Base-by-base conservation (phyloP, 1,140 invertebrate genomes). In the Thaumetopoea pityocampa region DNA sequence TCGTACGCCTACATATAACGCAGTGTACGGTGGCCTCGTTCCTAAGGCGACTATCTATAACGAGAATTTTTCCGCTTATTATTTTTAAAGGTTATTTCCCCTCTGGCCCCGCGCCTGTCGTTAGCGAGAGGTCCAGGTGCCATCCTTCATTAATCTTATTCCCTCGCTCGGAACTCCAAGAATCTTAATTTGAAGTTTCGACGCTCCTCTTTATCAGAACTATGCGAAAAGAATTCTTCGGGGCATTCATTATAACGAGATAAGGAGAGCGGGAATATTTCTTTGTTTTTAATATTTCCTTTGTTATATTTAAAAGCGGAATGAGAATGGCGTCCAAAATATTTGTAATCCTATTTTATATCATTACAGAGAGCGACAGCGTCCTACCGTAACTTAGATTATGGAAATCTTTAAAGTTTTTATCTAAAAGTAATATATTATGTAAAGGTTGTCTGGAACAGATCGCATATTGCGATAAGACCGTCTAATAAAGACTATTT, bases 121-220 rank as follows among this genome's bases (percentile, higher is more conserved):
- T 73, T 69, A 74, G 62, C 43, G 51, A 53, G 42, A 47, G 38
- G 33, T 70, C 57, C 66, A 76, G 72, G 70, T 81, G 67, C 57
- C 62, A 56, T 66, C 67, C 55, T 70, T 74, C 77, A 78, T 81
- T 81, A 78, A 81, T 78, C 72, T 81, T 77, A 67, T 71, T 76
- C 66, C 64, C 65, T 48, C 43, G 63, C 60, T 45, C 55, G 65
- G 69, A 81, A 81, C 77, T 77, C 70, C 15, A 77, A 74, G 73
- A 81, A 81, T 81, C 71, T 81, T 81, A 78, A 81, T 81, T 81
- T 81, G 66, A 81, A 81, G 72, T 78, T 79, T 74, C 73, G 64
- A 69, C 67, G 73, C 65, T 67, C 61, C 71, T 78, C 74, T 73
- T 74, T 67, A 73, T 70, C 62, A 64, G 57, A 81, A 81, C 71